Percentiles rank a stretch among this genome's conserved stretches.
Conservation (phyloP, 2,797 vertebrate genomes). For the Coreius guichenoti region DNA sequence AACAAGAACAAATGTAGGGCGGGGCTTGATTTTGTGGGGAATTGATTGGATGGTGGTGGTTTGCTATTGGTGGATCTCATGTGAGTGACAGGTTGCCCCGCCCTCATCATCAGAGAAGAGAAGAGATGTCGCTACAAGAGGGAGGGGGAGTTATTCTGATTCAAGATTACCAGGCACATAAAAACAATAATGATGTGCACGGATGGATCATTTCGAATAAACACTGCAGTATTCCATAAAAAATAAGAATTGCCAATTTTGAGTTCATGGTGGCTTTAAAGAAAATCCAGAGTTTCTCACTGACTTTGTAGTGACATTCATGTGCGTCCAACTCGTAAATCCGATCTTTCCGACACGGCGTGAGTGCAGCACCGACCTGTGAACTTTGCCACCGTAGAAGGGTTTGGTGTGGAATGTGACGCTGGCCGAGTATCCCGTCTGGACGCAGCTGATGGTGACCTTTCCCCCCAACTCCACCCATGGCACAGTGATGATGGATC, state of each 20-base stretch:
- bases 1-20: not conserved
- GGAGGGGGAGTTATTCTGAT: no score
- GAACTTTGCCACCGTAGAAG: slow-evolving; percentile 94
- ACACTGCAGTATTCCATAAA: no score
- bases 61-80: not conserved
- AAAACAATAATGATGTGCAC: no score
- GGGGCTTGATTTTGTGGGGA: not conserved
- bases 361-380: slow-evolving; percentile 79
- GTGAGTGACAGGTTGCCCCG: not conserved
- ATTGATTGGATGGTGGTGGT: not conserved
- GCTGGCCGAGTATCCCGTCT: slow-evolving; percentile 88
- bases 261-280: no score
- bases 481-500: slow-evolving; percentile 72
- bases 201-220: no score
- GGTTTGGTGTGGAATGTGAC: slow-evolving; percentile 97
- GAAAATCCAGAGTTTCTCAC: no score
- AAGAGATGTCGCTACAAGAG: no score
- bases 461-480: slow-evolving; percentile 96
- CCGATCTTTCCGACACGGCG: not conserved
- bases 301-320: no score
- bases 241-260: no score
- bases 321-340: not conserved
- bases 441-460: slow-evolving; percentile 88
- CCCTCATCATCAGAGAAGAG: not conserved
- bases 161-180: no score